A percentile compares a stretch with the other conserved stretches of the same genome.
Conservation (phyloP, 2,888 invertebrate species). For the Noctua janthina region DNA sequence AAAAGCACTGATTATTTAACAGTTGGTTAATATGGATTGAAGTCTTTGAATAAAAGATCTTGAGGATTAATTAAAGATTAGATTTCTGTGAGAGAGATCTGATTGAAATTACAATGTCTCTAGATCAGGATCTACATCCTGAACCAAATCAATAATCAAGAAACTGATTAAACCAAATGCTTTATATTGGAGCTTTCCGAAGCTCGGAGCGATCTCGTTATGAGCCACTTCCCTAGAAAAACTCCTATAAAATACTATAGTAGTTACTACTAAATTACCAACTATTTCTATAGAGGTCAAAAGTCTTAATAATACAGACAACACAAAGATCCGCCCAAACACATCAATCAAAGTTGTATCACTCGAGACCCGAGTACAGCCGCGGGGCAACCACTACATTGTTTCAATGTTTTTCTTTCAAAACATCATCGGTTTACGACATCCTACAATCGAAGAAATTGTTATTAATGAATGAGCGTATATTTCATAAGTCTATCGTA, state of each 20-base stretch:
- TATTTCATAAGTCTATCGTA: conserved; percentile 53
- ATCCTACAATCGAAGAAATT: conserved; percentile 57
- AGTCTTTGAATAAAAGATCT: conserved; percentile 22
- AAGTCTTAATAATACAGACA: background rate
- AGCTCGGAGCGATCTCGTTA: background rate
- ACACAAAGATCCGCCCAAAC: background rate
- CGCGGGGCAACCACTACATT: conserved; percentile 22
- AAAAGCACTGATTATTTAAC: conserved; percentile 24
- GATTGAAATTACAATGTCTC: conserved; percentile 8
- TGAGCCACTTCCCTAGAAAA: background rate
- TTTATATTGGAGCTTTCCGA: background rate
- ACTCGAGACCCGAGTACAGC: background rate
- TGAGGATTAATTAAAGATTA: conserved; percentile 33
- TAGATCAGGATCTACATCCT: background rate
- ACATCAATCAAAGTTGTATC: conserved; percentile 39
- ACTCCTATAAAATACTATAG: background rate
- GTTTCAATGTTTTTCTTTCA: conserved; percentile 56
- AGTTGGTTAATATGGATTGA: conserved; percentile 9
- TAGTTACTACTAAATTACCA: background rate
- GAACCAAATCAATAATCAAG: background rate
- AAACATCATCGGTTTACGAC: conserved; percentile 47
- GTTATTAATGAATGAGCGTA: conserved; percentile 61
- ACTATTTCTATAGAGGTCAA: conserved; percentile 8
- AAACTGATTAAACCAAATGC: background rate
- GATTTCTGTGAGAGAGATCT: background rate